These are phyloP conservation scores for Semnopithecus entellus DNA, from an alignment of 2,113 vertebrate genomes.

Conservation along the genomic window DNA sequence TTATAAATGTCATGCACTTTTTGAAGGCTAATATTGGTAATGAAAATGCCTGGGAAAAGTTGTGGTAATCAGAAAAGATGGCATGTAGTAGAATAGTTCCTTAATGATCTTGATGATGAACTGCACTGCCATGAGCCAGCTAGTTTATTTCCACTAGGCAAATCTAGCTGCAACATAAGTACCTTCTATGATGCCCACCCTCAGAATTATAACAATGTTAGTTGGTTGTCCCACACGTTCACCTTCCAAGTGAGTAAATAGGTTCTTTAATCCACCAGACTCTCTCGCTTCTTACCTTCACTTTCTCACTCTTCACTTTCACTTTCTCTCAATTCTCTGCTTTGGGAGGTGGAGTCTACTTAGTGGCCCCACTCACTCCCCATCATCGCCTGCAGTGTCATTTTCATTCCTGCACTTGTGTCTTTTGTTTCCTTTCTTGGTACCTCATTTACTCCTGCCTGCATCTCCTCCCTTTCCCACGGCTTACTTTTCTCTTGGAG, in stretches of 20 bases:
- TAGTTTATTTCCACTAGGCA: neutral
- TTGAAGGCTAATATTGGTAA: neutral
- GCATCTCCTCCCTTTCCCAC: neutral
- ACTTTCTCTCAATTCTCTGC: neutral
- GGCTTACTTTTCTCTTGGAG: neutral
- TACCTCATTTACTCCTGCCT: neutral
- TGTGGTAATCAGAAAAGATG: neutral
- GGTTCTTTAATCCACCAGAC: neutral
- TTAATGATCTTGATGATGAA: slow-evolving; percentile 35
- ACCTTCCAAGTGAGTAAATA: neutral
- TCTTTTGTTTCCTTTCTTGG: neutral
- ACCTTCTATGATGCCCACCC: neutral
- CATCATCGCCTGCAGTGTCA: accelerated
- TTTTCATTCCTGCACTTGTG: neutral
- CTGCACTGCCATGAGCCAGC: neutral
- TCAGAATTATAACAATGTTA: neutral
- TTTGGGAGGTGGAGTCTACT: too few species aligned
- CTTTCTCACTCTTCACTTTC: too few species aligned
- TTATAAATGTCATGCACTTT: neutral
- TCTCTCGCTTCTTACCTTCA: neutral
- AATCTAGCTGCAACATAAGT: neutral
- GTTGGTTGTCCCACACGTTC: neutral
- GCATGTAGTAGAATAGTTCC: neutral
- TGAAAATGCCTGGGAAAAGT: neutral
- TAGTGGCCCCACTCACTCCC: neutral